Conservation (phyloP, 2,797 vertebrate species). For the Anguilla marmorata region DNA sequence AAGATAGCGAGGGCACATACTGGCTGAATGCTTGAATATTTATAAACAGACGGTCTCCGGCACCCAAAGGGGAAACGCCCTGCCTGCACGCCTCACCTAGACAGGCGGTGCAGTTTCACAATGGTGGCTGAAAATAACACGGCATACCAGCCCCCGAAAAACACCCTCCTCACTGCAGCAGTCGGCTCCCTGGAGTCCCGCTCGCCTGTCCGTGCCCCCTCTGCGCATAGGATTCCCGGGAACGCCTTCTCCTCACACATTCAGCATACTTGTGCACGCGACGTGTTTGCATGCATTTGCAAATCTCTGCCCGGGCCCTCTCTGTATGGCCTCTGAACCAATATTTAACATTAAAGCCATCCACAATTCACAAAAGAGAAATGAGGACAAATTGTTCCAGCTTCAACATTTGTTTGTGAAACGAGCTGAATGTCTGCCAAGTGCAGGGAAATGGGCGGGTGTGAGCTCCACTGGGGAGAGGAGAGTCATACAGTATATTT, state of each 20-base stretch:
- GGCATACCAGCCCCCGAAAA: neutral
- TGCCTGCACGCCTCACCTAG: conserved; percentile 23
- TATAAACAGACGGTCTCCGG: conserved; percentile 14
- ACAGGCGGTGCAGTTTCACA: neutral
- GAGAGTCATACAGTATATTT: neutral
- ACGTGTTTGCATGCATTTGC: neutral
- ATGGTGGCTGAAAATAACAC: neutral
- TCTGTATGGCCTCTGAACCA: conserved; percentile 1
- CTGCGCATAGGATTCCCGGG: neutral
- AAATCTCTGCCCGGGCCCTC: neutral
- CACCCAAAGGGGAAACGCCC: neutral
- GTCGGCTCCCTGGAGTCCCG: neutral
- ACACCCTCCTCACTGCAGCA: neutral
- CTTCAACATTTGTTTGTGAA: conserved; percentile 54
- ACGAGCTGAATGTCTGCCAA: conserved; percentile 54
- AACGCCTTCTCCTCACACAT: neutral
- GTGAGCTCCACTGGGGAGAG: conserved; percentile 36
- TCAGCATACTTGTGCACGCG: no score
- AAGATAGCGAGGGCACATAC: neutral
- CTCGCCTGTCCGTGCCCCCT: neutral
- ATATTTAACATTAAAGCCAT: conserved; percentile 32
- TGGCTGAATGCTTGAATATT: neutral
- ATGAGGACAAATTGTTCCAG: conserved; percentile 62
- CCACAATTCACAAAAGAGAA: conserved; percentile 48
- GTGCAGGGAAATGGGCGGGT: conserved; percentile 38